A percentile compares a stretch with the other conserved stretches of the same genome.
Conservation (phyloP, 2,113 vertebrate genomes). For the Equus przewalskii region DNA sequence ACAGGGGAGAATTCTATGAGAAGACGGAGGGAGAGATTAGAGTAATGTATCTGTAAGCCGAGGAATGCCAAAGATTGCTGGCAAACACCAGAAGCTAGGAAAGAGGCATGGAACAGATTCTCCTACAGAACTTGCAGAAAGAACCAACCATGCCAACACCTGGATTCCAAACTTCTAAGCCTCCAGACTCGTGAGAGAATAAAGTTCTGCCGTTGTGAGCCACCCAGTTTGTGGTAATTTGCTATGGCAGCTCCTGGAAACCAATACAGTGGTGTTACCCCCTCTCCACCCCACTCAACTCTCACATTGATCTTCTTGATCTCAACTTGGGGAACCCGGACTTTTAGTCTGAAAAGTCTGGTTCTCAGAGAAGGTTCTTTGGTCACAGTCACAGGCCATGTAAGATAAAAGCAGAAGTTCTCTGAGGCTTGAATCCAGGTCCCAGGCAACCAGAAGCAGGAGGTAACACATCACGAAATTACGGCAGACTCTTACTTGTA, state of each 20-base stretch:
- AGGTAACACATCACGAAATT: neutral
- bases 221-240: neutral
- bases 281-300: fast-evolving
- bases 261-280: too few relatives aligned
- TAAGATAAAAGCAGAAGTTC: neutral
- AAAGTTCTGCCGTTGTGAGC: neutral
- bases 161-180: neutral
- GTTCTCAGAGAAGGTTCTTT: neutral
- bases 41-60: neutral
- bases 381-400: neutral
- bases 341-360: neutral
- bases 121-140: neutral
- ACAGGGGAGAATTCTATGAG: neutral
- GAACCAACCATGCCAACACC: neutral
- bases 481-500: neutral
- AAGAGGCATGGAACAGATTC: neutral
- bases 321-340: neutral
- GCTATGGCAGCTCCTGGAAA: neutral
- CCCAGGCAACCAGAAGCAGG: neutral
- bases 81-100: neutral
- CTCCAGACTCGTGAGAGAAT: neutral
- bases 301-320: neutral
- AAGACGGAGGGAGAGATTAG: neutral
- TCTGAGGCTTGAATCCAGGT: neutral
- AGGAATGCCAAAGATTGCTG: neutral